Percentiles rank a stretch among this genome's conserved stretches.
These are phyloP conservation scores for Nomia melanderi DNA, from an alignment of 1,140 invertebrate species.

Conservation along the genomic window DNA sequence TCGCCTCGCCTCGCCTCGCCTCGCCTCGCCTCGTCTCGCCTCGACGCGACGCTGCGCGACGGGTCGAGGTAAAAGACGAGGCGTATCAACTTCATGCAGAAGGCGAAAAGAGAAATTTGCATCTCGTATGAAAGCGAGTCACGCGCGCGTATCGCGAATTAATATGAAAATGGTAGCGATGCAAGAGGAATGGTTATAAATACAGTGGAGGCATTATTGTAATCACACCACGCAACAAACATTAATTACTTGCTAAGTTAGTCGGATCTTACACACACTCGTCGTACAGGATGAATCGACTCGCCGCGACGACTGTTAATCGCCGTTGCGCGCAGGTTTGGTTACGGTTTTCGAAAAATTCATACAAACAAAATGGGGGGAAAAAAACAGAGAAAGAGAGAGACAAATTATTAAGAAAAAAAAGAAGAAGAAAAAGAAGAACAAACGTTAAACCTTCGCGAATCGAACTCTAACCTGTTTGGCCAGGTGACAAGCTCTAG, in stretches of 20 bases:
- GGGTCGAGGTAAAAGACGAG: too few relatives aligned
- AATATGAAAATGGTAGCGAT: conserved; percentile 23
- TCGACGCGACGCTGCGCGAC: too few relatives aligned
- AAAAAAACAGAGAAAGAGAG: too few relatives aligned
- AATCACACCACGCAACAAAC: conserved; percentile 5
- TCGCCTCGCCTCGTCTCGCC: too few relatives aligned
- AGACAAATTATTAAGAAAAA: too few relatives aligned
- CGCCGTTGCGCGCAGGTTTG: too few relatives aligned
- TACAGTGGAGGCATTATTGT: conserved; percentile 47
- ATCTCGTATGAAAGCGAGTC: not conserved
- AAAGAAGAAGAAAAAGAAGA: too few relatives aligned
- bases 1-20: too few relatives aligned
- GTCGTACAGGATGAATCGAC: too few relatives aligned
- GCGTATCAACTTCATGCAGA: not conserved
- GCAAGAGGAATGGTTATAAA: conserved; percentile 43
- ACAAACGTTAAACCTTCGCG: conserved; percentile 33
- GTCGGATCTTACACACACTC: conserved; percentile 25
- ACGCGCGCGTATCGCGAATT: not conserved
- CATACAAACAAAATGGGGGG: not conserved
- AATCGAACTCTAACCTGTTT: conserved; percentile 90
- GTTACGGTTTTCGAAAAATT: conserved; percentile 16
- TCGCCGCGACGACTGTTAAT: not conserved
- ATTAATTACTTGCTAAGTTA: not conserved
- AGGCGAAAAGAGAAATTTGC: not conserved
- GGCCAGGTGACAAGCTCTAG: conserved; percentile 97